Evolutionary conservation across 2,113 vertebrate genomes (phyloP).

Genomic region (Aptenodytes patagonicus): DNA sequence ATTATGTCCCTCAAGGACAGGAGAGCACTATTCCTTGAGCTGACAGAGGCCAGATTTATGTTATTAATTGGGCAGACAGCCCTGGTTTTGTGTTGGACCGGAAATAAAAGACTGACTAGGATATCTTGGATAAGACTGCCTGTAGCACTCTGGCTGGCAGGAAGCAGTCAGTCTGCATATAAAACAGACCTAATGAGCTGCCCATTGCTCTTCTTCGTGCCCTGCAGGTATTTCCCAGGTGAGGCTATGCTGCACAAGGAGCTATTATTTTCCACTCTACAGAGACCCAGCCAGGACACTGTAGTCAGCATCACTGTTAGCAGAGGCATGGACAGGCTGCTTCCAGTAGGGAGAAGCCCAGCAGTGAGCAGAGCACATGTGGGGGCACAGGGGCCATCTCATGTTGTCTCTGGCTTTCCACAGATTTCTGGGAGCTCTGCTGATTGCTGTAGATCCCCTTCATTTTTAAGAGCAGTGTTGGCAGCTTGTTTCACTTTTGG

Average conservation of each 20-base stretch:
- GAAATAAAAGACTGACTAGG: neutral
- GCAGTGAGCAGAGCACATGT: neutral
- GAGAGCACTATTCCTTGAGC: neutral
- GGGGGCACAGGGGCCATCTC: neutral
- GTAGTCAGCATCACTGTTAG: neutral
- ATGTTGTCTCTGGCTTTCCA: neutral
- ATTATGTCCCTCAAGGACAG: neutral
- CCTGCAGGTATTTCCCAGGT: neutral
- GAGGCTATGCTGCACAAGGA: neutral
- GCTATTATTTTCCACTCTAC: neutral
- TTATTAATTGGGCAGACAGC: neutral
- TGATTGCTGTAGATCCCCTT: neutral
- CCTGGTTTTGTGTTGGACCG: neutral
- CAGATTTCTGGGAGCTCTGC: neutral
- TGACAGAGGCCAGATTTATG: neutral
- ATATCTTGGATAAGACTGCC: neutral
- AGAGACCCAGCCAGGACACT: neutral
- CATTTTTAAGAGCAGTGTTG: neutral
- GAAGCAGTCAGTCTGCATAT: neutral
- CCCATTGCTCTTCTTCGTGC: neutral
- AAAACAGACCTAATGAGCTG: neutral
- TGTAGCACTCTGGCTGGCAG: neutral
- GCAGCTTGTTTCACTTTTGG: neutral
- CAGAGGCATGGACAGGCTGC: neutral
- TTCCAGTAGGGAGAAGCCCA: neutral